Evolutionary conservation across 2,113 vertebrate genomes (phyloP).

Genomic region (Xenus cinereus): DNA sequence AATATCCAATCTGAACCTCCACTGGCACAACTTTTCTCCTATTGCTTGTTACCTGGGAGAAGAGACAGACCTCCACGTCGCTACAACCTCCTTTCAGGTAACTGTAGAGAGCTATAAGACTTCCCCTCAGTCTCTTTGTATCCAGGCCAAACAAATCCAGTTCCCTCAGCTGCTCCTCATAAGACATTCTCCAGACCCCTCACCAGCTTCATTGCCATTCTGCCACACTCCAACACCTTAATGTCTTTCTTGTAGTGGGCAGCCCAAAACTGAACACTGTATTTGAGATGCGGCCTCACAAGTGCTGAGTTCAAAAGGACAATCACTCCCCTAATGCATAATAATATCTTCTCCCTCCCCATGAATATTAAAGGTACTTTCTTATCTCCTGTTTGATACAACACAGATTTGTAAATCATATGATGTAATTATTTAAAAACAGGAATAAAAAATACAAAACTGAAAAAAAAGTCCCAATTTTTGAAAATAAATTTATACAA

Average conservation of each 20-base stretch:
- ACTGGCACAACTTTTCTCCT: accelerated
- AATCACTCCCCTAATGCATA: background rate
- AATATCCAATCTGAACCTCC: background rate
- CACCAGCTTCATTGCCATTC: background rate
- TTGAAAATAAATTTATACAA: background rate
- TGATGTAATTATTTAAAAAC: background rate
- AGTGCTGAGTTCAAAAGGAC: background rate
- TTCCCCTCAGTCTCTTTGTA: background rate
- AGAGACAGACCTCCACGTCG: accelerated
- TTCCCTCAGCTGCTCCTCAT: background rate
- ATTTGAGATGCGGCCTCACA: background rate
- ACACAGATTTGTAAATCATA: background rate
- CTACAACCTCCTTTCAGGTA: background rate
- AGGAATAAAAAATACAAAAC: background rate
- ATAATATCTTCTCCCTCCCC: background rate
- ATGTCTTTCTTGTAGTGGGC: background rate
- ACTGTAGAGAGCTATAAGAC: background rate
- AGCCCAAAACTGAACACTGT: background rate
- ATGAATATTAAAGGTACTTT: background rate
- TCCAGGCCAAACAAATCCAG: background rate
- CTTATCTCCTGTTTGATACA: background rate
- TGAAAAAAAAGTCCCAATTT: background rate
- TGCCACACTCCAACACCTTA: background rate
- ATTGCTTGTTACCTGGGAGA: background rate
- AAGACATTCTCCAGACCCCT: background rate